A percentile compares a stretch with the other conserved stretches of the same genome.
Evolutionary conservation across 2,113 vertebrate genomes (phyloP).

Genomic region (Ammospiza caudacuta): DNA sequence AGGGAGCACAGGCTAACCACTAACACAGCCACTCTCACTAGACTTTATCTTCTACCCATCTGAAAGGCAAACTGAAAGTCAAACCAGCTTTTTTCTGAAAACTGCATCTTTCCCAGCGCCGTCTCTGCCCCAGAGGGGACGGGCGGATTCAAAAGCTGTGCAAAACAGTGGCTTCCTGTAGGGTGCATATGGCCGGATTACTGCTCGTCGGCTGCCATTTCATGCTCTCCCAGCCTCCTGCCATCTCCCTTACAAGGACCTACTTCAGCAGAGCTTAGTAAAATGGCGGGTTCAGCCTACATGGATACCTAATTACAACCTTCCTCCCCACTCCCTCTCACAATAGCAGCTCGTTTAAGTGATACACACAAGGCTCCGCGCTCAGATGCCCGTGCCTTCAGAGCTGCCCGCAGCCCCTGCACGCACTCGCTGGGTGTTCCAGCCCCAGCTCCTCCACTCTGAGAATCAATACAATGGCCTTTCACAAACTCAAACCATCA

Average conservation of each 20-base stretch:
- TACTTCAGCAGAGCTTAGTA: constrained; percentile 61
- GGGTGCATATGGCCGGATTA: constrained; percentile 64
- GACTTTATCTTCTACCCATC: background rate
- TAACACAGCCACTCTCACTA: background rate
- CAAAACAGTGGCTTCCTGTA: constrained; percentile 55
- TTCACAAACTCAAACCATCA: background rate
- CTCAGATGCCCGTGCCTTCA: background rate
- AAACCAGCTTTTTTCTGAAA: background rate
- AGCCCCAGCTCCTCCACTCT: background rate
- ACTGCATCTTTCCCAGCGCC: background rate
- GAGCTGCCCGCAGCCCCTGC: background rate
- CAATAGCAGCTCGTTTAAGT: constrained; percentile 9
- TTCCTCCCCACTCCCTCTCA: constrained; percentile 46
- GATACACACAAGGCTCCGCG: background rate
- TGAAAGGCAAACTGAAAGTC: background rate
- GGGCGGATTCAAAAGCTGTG: constrained; percentile 35
- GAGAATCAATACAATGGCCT: constrained; percentile 31
- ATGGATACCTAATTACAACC: constrained; percentile 60
- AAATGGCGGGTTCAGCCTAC: constrained; percentile 63
- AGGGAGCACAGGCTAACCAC: background rate
- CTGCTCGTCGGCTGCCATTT: constrained; percentile 66
- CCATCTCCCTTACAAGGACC: constrained; percentile 65
- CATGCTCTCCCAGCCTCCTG: constrained; percentile 63
- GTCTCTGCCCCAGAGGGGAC: background rate
- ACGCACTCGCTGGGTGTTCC: background rate